These are phyloP conservation scores for Corythornis leucogaster DNA, from an alignment of 2,797 vertebrate species.

Conservation along the genomic window DNA sequence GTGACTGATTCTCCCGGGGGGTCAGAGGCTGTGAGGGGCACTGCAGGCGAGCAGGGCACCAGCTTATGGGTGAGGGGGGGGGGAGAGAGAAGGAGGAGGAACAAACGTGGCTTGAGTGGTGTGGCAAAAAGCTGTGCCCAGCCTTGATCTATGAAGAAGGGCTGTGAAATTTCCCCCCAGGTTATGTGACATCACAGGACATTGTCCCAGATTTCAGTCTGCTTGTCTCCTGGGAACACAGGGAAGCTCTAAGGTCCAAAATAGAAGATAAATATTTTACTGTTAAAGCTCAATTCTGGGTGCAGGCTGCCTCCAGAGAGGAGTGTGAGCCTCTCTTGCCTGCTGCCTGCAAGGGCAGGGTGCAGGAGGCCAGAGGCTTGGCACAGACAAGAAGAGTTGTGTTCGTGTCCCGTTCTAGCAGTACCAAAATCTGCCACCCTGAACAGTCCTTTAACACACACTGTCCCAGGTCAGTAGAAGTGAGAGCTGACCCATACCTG, in stretches of 20 bases:
- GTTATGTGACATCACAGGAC: neutral
- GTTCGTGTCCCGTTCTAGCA: neutral
- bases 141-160: fast-evolving
- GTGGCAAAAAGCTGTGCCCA: neutral
- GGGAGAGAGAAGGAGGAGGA: neutral
- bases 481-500: neutral
- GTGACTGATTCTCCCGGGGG: fast-evolving
- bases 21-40: neutral
- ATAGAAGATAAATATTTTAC: neutral
- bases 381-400: neutral
- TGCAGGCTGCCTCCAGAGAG: neutral
- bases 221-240: neutral
- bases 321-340: fast-evolving
- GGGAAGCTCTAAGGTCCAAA: neutral
- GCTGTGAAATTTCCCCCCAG: neutral
- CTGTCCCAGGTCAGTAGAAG: neutral
- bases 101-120: fast-evolving
- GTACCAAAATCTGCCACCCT: fast-evolving
- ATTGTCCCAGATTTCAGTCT: neutral
- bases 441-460: neutral
- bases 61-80: neutral
- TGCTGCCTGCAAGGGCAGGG: neutral
- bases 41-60: neutral
- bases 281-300: neutral
- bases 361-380: neutral